A percentile compares a stretch with the other conserved stretches of the same genome.
These are phyloP conservation scores for human (Homo sapiens) DNA, from an alignment of 2,113 vertebrate genomes.

Conservation along the genomic window DNA sequence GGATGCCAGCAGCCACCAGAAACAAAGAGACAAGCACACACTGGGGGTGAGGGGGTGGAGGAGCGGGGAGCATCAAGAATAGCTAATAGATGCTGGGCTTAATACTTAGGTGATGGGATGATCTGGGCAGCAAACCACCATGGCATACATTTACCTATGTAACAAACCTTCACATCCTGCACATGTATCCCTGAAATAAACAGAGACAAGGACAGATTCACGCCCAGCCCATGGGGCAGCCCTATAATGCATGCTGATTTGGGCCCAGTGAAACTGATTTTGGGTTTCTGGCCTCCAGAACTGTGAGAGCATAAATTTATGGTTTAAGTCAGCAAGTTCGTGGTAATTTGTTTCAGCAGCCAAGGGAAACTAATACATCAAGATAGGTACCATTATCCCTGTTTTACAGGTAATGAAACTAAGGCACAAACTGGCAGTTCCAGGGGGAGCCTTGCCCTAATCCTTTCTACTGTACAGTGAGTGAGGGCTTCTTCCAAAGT, in stretches of 20 bases:
- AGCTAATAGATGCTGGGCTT: too few relatives aligned
- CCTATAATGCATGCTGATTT: neutral
- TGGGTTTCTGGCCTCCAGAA: neutral
- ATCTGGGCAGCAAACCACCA: too few relatives aligned
- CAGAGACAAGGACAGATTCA: neutral
- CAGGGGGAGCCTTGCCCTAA: neutral
- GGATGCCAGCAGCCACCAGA: neutral
- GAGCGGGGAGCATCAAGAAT: too few relatives aligned
- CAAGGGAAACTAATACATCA: neutral
- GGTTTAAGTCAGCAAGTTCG: neutral
- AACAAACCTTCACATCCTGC: too few relatives aligned
- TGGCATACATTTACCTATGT: too few relatives aligned
- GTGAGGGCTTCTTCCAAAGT: neutral
- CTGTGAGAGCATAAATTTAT: neutral
- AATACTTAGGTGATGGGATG: too few relatives aligned
- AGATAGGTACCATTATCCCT: neutral
- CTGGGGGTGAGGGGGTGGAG: too few relatives aligned
- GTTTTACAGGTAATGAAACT: neutral
- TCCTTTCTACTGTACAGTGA: neutral
- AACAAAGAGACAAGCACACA: neutral
- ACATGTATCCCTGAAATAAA: too few relatives aligned
- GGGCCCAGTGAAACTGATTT: neutral
- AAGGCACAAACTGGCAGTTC: neutral
- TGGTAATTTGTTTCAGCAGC: neutral
- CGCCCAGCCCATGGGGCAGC: neutral